These are phyloP conservation scores for Holacanthus passer DNA, from an alignment of 2,113 vertebrate species.

Conservation along the genomic window DNA sequence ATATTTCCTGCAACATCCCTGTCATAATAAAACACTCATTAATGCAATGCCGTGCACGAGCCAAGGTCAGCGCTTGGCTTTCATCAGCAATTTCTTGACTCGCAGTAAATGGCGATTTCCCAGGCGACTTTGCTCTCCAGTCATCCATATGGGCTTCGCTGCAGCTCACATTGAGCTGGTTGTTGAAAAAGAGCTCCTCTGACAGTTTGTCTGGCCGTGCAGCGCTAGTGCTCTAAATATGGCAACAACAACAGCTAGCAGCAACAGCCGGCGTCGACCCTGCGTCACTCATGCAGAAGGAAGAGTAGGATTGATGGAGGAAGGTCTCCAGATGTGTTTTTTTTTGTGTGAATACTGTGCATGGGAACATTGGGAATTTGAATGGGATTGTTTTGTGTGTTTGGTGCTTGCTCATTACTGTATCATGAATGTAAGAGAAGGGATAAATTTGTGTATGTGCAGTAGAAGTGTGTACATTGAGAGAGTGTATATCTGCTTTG, in stretches of 20 bases:
- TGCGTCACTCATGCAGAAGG: constrained; percentile 44
- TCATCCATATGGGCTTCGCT: constrained; percentile 56
- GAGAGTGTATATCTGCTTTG: not conserved
- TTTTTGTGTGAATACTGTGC: not conserved
- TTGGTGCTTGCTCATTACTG: constrained; percentile 6
- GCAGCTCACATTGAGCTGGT: constrained; percentile 28
- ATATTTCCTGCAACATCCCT: constrained; percentile 50
- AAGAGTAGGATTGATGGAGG: constrained; percentile 20
- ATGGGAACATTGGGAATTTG: constrained; percentile 11
- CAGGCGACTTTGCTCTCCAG: constrained; percentile 40
- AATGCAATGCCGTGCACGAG: constrained; percentile 37
- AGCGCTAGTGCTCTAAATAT: constrained; percentile 63
- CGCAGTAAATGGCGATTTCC: constrained; percentile 54
- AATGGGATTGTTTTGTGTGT: constrained; percentile 11
- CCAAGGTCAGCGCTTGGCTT: constrained; percentile 63
- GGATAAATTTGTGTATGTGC: constrained; percentile 12
- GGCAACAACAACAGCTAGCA: constrained; percentile 62
- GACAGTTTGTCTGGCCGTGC: constrained; percentile 58
- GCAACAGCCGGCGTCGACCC: constrained; percentile 51
- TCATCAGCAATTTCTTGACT: constrained; percentile 56
- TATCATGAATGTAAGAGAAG: not conserved
- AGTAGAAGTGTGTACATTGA: constrained; percentile 14
- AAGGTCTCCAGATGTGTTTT: constrained; percentile 23
- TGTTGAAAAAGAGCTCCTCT: constrained; percentile 61
- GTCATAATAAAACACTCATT: constrained; percentile 61